Evolutionary conservation across 2,113 vertebrate genomes (phyloP), one percentile per base, ranked within the genome.

Genomic region (Melanerpes formicivorus): DNA sequence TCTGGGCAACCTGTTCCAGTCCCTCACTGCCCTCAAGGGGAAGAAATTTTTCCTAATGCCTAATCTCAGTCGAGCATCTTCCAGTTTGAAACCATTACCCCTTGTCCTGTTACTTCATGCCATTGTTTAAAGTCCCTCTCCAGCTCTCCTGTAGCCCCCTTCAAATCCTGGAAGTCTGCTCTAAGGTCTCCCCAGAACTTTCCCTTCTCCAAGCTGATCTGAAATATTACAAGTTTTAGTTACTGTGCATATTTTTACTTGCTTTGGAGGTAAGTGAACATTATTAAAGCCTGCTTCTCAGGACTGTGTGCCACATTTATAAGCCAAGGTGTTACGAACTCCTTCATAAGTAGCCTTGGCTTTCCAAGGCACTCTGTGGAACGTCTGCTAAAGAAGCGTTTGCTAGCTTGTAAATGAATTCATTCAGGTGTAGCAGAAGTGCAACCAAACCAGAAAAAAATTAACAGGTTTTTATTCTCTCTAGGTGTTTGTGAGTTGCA

Each of bases 401-500:
- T 48, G 19, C 34, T 63, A 70, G 23, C 23, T 65, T 58, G 66
- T 59, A 64, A 87, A 46, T 15, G 10, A 76, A 75, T 84, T 84
- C 44, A 73, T 17, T 84, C 34, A 69, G n/a, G 6, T 84, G 10
- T 23, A 87, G 23, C 46, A 73, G 58, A 95, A 92, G 37, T 18
- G 18, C 32, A 89, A 80, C 11, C 9, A 37, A 85, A n/a, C 9
- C 0, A 56, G 0, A 56, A n/a, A 67, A 69, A 77, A 63, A 55
- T 25, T 79, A 95, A 95, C 22, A 56, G 7, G 9, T 8, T 77
- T 90, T 79, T 95, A 22, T 89, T 95, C 74, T 81, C 72, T 84
- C 14, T 95, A 99, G 99, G 99, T 99, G 91, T 99, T 99, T 93
- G 99, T 99, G 96, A 99, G 99, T 97, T 99, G 99, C 97, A 99